Conservation (phyloP, 2,888 invertebrate genomes). For the Andrena chrysosceles region DNA sequence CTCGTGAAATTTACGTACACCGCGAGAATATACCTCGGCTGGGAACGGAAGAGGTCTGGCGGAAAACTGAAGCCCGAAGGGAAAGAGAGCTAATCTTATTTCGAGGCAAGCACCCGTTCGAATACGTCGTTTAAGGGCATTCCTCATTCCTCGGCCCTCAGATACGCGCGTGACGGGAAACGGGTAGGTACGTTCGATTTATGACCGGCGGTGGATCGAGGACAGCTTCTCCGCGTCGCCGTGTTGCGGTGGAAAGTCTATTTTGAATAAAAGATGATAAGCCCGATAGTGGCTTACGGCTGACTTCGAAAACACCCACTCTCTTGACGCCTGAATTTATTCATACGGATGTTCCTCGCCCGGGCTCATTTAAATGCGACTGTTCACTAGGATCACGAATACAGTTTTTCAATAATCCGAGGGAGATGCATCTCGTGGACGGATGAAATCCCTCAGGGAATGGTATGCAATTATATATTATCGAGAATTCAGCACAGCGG, state of each 20-base stretch:
- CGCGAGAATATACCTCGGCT: neutral
- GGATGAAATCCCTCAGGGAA: too few relatives aligned
- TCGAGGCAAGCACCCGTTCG: constrained; percentile 24
- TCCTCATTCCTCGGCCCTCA: neutral
- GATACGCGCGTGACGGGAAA: constrained; percentile 24
- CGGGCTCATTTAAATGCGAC: neutral
- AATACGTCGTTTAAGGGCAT: constrained; percentile 8
- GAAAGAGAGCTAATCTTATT: constrained; percentile 46
- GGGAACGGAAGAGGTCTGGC: constrained; percentile 12
- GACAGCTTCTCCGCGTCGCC: neutral
- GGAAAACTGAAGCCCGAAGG: constrained; percentile 41
- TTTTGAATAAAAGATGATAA: constrained; percentile 59
- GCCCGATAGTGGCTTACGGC: constrained; percentile 29
- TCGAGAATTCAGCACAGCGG: neutral
- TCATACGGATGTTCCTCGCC: constrained; percentile 25
- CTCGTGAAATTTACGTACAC: constrained; percentile 28
- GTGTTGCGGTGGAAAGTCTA: constrained; percentile 23
- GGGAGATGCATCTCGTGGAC: neutral
- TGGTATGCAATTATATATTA: too few relatives aligned
- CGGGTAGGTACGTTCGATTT: constrained; percentile 24
- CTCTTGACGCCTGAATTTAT: constrained; percentile 35
- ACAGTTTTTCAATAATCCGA: neutral
- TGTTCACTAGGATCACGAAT: neutral
- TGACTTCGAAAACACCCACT: constrained; percentile 12
- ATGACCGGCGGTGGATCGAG: neutral